Evolutionary conservation across 2,113 vertebrate genomes (phyloP).

Genomic region (Psilopsiagon aurifrons): DNA sequence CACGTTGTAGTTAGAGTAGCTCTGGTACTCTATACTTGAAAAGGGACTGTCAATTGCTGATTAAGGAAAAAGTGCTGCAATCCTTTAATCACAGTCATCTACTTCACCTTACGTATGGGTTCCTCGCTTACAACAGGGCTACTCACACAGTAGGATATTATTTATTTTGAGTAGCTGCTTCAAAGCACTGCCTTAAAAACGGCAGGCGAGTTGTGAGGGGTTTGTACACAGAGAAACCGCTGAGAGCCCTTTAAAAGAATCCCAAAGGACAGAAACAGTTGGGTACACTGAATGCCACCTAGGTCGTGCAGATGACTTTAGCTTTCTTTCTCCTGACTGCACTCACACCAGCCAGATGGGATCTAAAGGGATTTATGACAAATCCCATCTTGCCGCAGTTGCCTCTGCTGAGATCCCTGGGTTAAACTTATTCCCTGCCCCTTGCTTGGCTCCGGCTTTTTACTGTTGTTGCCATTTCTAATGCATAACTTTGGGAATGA

Average conservation of each 20-base stretch:
- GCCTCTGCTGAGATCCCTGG: background rate
- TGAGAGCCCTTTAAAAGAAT: background rate
- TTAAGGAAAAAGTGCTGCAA: background rate
- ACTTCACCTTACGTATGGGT: background rate
- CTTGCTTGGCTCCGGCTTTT: background rate
- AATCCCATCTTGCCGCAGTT: background rate
- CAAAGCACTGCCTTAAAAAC: background rate
- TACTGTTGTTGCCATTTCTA: background rate
- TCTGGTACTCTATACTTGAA: background rate
- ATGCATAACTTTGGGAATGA: background rate
- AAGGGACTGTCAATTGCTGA: background rate
- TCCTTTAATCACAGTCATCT: background rate
- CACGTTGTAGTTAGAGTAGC: background rate
- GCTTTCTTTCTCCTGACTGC: background rate
- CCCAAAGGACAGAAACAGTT: background rate
- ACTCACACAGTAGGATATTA: background rate
- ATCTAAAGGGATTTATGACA: background rate
- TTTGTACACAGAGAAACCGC: background rate
- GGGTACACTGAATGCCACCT: background rate
- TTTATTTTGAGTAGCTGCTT: background rate
- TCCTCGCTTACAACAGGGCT: background rate
- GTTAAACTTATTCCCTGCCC: background rate
- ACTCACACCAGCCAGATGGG: fast-evolving
- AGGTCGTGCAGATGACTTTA: fast-evolving
- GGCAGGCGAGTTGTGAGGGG: background rate